phyloP scores from a whole-genome alignment of 2,797 vertebrate genomes.

The Lerista edwardsae region DNA sequence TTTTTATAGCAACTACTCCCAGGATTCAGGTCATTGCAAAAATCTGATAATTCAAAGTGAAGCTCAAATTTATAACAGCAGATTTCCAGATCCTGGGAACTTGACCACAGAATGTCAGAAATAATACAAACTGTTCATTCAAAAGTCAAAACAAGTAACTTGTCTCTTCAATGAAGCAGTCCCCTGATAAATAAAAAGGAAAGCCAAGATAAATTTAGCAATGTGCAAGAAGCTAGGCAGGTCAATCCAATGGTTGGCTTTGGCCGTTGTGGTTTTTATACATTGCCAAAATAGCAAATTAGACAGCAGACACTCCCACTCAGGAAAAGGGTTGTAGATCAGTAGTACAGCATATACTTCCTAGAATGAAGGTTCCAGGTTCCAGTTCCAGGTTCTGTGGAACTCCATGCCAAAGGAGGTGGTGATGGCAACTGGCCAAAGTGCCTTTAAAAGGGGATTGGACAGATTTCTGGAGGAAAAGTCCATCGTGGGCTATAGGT shows the following conservation, averaged over 20 bases:
- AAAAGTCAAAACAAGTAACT: constrained; percentile 22
- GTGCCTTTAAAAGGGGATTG: no score
- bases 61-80: not conserved
- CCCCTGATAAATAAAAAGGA: not conserved
- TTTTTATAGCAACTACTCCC: not conserved
- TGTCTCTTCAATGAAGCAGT: not conserved
- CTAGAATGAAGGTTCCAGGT: no score
- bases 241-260: not conserved
- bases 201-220: constrained; percentile 19
- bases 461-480: no score
- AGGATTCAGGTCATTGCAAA: not conserved
- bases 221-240: not conserved
- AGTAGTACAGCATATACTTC: no score
- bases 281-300: not conserved
- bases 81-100: not conserved
- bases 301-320: not conserved
- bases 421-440: no score
- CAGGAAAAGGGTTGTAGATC: no score
- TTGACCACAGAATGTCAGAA: not conserved
- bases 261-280: not conserved
- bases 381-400: no score
- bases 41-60: not conserved
- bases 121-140: not conserved
- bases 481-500: no score
- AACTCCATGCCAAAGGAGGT: no score